phyloP scores from a whole-genome alignment of 2,888 invertebrate genomes.

The Syritta pipiens region DNA sequence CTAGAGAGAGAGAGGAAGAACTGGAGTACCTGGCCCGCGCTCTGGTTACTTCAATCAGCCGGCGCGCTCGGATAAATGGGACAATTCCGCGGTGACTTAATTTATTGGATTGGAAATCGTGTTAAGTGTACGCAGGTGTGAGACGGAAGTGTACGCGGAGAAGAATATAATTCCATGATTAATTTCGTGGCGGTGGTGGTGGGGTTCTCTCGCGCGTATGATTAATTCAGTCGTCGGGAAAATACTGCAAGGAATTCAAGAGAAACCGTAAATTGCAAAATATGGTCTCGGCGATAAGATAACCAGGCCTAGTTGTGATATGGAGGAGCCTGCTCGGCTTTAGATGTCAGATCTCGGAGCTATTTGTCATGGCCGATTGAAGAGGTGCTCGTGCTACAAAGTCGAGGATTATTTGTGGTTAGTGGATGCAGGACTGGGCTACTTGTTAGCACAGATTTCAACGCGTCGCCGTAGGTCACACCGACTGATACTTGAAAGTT shows the following conservation, averaged over 20 bases:
- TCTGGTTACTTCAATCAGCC: constrained; percentile 65
- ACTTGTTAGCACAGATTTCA: no score
- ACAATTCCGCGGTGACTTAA: constrained; percentile 62
- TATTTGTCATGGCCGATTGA: constrained; percentile 49
- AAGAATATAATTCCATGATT: constrained; percentile 61
- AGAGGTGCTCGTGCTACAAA: no score
- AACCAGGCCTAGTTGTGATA: constrained; percentile 10
- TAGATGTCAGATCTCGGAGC: constrained; percentile 39
- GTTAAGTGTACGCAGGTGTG: constrained; percentile 67
- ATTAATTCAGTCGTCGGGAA: constrained; percentile 50
- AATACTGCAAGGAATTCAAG: constrained; percentile 58
- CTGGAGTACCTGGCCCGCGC: constrained; percentile 22
- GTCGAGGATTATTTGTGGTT: no score
- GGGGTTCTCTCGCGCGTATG: constrained; percentile 28
- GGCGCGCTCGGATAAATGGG: constrained; percentile 49
- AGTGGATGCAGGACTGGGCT: no score
- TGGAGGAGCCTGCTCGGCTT: constrained; percentile 24
- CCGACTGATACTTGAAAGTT: no score
- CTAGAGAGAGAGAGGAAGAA: not conserved
- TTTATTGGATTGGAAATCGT: constrained; percentile 66
- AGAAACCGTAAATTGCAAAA: constrained; percentile 64
- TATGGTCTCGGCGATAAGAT: constrained; percentile 42
- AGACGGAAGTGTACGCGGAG: constrained; percentile 49
- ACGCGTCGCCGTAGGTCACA: no score
- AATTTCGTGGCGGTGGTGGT: constrained; percentile 27